These are phyloP conservation scores for Zeuzera pyrina DNA, from an alignment of 2,888 invertebrate species.

Conservation along the genomic window DNA sequence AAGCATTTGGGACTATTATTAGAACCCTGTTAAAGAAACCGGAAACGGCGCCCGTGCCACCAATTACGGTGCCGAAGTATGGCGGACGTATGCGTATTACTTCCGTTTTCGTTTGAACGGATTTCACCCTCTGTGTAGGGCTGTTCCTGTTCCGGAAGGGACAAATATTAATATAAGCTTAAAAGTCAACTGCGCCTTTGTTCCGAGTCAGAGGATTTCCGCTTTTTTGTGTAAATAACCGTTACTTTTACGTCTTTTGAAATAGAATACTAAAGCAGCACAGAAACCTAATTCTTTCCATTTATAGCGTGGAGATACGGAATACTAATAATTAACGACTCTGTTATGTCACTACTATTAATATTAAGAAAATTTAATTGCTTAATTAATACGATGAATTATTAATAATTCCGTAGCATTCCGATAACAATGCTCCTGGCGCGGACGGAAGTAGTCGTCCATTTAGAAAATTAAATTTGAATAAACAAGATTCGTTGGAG, in stretches of 20 bases:
- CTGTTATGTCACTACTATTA: no score
- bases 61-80: slow-evolving; percentile 53
- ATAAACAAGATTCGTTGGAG: slow-evolving; percentile 18
- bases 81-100: slow-evolving; percentile 56
- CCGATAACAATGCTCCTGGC: no score
- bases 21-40: slow-evolving; percentile 34
- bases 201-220: slow-evolving; percentile 44
- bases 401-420: no score
- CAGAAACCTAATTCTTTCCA: no score
- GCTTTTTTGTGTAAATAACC: slow-evolving; percentile 23
- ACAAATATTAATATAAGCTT: slow-evolving; percentile 56
- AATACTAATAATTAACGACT: no score
- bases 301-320: no score
- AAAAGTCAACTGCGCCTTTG: slow-evolving; percentile 54
- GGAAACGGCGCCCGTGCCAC: slow-evolving; percentile 64
- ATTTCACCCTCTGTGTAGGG: slow-evolving; percentile 53
- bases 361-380: no score
- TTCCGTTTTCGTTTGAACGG: slow-evolving; percentile 61
- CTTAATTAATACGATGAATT: no score
- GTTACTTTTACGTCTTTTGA: slow-evolving; percentile 4
- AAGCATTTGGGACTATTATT: slow-evolving; percentile 9
- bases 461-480: slow-evolving; percentile 11
- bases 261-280: no score
- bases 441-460: slow-evolving; percentile 10
- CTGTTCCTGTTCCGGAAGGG: slow-evolving; percentile 64